These are phyloP conservation scores for Nylanderia fulva DNA, from an alignment of 1,140 invertebrate species.

Conservation along the genomic window DNA sequence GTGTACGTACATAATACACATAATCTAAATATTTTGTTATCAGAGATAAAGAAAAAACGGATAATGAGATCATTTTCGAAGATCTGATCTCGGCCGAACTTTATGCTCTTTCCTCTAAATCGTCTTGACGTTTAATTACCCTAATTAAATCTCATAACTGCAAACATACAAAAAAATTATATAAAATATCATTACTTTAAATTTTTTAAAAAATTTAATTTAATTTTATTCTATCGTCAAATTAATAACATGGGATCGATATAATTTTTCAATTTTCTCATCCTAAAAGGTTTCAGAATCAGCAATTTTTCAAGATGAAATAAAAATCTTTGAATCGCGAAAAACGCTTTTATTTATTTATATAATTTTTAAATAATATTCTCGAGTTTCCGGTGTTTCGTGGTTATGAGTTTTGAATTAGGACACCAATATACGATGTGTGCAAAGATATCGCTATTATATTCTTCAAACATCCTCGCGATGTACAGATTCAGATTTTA, in stretches of 20 bases:
- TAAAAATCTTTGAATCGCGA: not conserved
- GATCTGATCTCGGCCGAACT: constrained; percentile 45
- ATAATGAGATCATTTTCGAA: constrained; percentile 61
- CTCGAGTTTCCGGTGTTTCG: not conserved
- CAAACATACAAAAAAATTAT: not conserved
- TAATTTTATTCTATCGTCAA: not conserved
- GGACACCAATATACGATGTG: not conserved
- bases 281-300: not conserved
- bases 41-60: constrained; percentile 31
- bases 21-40: constrained; percentile 59
- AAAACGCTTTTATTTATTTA: not conserved
- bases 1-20: constrained; percentile 34
- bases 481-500: constrained; percentile 64
- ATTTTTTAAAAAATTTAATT: no score
- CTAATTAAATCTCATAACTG: constrained; percentile 54
- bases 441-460: constrained; percentile 34
- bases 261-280: not conserved
- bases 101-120: constrained; percentile 55
- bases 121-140: constrained; percentile 29
- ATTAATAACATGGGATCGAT: not conserved
- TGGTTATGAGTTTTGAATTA: constrained; percentile 47
- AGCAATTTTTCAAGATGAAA: not conserved
- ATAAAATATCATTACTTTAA: no score
- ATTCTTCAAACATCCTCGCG: constrained; percentile 44
- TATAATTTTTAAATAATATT: not conserved